Evolutionary conservation across 2,888 invertebrate genomes (phyloP).

Genomic region (Epinotia brunnichana): DNA sequence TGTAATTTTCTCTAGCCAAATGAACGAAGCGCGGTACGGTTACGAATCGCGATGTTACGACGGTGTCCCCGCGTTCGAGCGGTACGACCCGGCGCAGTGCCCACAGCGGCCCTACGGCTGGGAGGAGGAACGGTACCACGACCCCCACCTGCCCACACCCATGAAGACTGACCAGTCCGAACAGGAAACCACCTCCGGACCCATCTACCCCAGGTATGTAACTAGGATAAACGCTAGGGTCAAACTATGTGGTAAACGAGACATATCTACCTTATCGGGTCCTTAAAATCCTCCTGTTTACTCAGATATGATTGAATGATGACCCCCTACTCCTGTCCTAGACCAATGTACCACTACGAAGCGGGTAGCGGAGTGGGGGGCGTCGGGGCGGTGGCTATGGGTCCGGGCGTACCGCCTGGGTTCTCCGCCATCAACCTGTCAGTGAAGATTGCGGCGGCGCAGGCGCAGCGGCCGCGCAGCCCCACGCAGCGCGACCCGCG

Average conservation of each 20-base stretch:
- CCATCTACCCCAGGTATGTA: slow-evolving; percentile 88
- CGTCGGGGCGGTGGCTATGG: slow-evolving; percentile 86
- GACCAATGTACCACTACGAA: slow-evolving; percentile 93
- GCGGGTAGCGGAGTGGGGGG: slow-evolving; percentile 80
- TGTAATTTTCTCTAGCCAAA: slow-evolving; percentile 69
- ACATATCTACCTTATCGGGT: slow-evolving; percentile 48
- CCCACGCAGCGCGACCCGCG: slow-evolving; percentile 90
- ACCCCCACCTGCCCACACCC: slow-evolving; percentile 83
- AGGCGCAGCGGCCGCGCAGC: slow-evolving; percentile 87
- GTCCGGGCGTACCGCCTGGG: slow-evolving; percentile 88
- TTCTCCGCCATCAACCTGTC: slow-evolving; percentile 92
- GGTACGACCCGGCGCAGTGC: slow-evolving; percentile 80
- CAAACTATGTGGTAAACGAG: slow-evolving; percentile 77
- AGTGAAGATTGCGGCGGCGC: slow-evolving; percentile 92
- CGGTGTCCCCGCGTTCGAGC: slow-evolving; percentile 80
- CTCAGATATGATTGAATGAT: slow-evolving; percentile 26
- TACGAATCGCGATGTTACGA: slow-evolving; percentile 82
- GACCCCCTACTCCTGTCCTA: slow-evolving; percentile 65
- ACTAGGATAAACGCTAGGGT: slow-evolving; percentile 17
- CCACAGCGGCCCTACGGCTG: slow-evolving; percentile 81
- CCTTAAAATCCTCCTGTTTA: slow-evolving; percentile 22
- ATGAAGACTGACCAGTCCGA: slow-evolving; percentile 88
- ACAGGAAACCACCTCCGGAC: slow-evolving; percentile 87
- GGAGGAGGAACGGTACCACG: slow-evolving; percentile 85
- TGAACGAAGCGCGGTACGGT: slow-evolving; percentile 85